Evolutionary conservation across 2,113 vertebrate species (phyloP).

Genomic region (Microcebus lehilahytsara): DNA sequence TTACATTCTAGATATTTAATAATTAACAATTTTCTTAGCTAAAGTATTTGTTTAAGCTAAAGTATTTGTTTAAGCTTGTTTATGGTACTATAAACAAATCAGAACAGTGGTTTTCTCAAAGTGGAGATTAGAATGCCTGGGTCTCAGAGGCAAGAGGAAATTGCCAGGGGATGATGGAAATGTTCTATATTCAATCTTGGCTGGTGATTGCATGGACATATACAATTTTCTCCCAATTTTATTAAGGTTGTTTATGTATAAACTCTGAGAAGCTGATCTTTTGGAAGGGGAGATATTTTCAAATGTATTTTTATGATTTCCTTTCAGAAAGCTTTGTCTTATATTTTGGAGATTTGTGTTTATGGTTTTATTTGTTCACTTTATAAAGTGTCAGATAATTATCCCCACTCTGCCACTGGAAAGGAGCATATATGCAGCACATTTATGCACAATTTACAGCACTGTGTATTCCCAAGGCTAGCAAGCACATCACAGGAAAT

Average conservation of each 20-base stretch:
- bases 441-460: not conserved
- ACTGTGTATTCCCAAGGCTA: not conserved
- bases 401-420: not conserved
- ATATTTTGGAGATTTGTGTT: not conserved
- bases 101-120: not conserved
- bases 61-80: not conserved
- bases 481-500: conserved; percentile 36
- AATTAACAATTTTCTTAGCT: not conserved
- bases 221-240: not conserved
- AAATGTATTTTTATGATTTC: not conserved
- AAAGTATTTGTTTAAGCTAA: not conserved
- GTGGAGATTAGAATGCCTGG: not conserved
- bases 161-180: not conserved
- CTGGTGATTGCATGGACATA: not conserved
- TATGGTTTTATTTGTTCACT: not conserved
- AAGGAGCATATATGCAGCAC: not conserved
- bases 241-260: not conserved
- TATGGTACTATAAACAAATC: not conserved
- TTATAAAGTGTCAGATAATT: not conserved
- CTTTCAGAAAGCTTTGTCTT: not conserved
- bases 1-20: not conserved
- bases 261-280: not conserved
- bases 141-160: not conserved
- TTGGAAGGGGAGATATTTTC: not conserved
- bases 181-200: not conserved